phyloP scores from a whole-genome alignment of 1,140 invertebrate genomes.

The Campodea augens region DNA sequence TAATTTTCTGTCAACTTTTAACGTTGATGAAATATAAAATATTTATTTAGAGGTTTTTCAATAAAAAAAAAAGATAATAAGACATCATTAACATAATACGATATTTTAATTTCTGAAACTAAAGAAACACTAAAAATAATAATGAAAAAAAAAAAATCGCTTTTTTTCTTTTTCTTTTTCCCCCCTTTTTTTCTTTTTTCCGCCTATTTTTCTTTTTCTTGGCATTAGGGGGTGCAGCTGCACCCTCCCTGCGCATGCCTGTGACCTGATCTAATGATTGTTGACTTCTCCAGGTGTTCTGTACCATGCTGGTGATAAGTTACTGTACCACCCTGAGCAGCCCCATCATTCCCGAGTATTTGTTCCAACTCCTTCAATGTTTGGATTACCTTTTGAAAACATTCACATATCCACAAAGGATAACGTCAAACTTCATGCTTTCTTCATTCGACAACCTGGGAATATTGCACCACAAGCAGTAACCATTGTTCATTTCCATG shows the following conservation, averaged over 20 bases:
- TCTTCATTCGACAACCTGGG: slow-evolving; percentile 60
- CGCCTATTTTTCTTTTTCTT: slow-evolving; percentile 11
- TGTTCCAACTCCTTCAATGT: slow-evolving; percentile 61
- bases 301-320: slow-evolving; percentile 64
- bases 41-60: too few species aligned
- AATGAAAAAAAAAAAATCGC: too few species aligned
- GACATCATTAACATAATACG: too few species aligned
- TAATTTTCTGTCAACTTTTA: too few species aligned
- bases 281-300: slow-evolving; percentile 37
- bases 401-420: slow-evolving; percentile 56
- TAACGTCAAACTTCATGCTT: slow-evolving; percentile 62
- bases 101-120: too few species aligned
- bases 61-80: too few species aligned
- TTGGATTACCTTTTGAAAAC: slow-evolving; percentile 67
- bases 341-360: slow-evolving; percentile 69
- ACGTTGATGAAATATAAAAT: too few species aligned
- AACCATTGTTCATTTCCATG: slow-evolving; percentile 79
- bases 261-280: slow-evolving; percentile 12
- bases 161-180: too few species aligned
- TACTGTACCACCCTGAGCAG: slow-evolving; percentile 74
- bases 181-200: slow-evolving; percentile 6
- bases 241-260: too few species aligned
- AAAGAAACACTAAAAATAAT: too few species aligned
- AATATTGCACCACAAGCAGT: slow-evolving; percentile 40
- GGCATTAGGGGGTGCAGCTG: too few species aligned